Conservation (phyloP, 2,797 vertebrate genomes). For the Mionectes olivaceus region DNA sequence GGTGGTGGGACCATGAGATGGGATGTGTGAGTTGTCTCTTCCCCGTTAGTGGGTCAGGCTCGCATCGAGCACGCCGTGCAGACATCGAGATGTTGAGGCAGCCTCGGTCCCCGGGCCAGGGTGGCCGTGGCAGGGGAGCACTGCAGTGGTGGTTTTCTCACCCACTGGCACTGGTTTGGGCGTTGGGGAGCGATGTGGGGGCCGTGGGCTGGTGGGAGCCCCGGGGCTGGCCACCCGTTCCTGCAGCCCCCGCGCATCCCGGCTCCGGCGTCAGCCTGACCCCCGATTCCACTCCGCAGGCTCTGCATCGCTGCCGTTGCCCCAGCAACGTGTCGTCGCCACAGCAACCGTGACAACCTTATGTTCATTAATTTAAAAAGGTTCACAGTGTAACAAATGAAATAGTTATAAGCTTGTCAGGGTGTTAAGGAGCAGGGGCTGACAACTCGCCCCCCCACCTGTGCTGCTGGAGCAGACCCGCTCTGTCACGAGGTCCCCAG, state of each 20-base stretch:
- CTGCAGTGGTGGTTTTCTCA: accelerated
- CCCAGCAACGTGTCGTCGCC: conserved; percentile 47
- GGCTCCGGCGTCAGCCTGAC: conserved; percentile 54
- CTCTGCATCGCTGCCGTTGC: conserved; percentile 60
- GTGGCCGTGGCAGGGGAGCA: accelerated
- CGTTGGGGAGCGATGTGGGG: accelerated
- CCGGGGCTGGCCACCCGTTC: neutral
- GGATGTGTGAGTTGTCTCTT: neutral
- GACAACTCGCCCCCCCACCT: neutral
- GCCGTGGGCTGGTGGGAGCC: neutral
- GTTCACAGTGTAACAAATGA: conserved; percentile 70
- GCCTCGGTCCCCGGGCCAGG: accelerated
- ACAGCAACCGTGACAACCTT: conserved; percentile 68
- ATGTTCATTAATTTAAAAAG: conserved; percentile 74
- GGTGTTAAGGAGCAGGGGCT: conserved; percentile 53
- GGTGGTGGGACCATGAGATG: accelerated
- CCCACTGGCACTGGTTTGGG: accelerated
- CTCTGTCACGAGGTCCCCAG: neutral
- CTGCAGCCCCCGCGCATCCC: neutral
- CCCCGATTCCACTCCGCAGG: conserved; percentile 61
- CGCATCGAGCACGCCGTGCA: accelerated
- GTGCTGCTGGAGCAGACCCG: neutral
- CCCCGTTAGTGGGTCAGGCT: accelerated
- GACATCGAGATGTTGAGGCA: accelerated
- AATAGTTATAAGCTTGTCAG: conserved; percentile 74